phyloP scores from a whole-genome alignment of 2,113 vertebrate species.

The Agapornis roseicollis region DNA sequence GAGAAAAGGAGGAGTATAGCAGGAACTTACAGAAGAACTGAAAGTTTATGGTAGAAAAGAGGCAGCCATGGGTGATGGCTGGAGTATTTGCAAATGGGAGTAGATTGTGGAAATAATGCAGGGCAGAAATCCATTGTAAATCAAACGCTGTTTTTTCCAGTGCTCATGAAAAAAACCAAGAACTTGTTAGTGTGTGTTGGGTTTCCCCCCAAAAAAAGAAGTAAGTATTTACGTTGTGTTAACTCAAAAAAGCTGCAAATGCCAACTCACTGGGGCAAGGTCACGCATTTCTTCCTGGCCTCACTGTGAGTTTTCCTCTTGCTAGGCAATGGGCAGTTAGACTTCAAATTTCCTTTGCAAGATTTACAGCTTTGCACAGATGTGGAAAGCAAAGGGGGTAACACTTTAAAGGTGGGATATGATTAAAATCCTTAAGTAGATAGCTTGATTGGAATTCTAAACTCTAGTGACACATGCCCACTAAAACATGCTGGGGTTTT shows the following conservation, averaged over 20 bases:
- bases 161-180: neutral
- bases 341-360: neutral
- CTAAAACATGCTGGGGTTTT: neutral
- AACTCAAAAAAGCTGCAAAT: neutral
- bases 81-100: neutral
- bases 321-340: neutral
- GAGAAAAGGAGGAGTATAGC: neutral
- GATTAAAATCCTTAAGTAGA: neutral
- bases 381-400: neutral
- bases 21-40: neutral
- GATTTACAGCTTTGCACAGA: neutral
- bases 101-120: neutral
- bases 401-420: neutral
- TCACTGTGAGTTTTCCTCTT: neutral
- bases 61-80: rapidly evolving
- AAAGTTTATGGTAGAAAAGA: neutral
- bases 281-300: neutral
- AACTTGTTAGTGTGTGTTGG: neutral
- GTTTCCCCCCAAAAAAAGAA: rapidly evolving
- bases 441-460: neutral
- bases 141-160: neutral
- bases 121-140: neutral
- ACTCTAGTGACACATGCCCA: neutral
- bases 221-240: rapidly evolving
- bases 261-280: neutral